Conservation (phyloP, 2,797 vertebrate species). For the Halcyon smyrnensis region DNA sequence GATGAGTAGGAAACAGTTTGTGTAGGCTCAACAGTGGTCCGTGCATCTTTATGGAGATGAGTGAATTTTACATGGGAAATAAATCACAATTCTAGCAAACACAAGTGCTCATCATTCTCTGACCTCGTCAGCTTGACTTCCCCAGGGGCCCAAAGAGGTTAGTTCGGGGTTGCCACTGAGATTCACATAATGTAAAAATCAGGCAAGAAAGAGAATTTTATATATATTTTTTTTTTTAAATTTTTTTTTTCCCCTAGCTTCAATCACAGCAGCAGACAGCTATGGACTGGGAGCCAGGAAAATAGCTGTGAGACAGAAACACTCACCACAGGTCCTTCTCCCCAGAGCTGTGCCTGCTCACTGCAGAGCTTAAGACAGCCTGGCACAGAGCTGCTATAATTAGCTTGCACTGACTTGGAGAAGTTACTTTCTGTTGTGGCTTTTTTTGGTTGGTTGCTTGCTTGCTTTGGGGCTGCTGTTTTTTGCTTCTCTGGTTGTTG, state of each 20-base stretch:
- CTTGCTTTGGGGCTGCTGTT: not conserved
- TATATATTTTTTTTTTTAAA: too few relatives aligned
- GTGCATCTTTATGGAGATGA: not conserved
- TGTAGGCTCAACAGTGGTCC: not conserved
- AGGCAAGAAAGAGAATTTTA: not conserved
- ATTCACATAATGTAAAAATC: not conserved
- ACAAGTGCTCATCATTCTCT: conserved; percentile 9
- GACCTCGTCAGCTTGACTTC: not conserved
- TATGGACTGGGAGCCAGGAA: not conserved
- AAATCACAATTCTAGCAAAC: conserved; percentile 40
- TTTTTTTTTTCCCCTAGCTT: not conserved
- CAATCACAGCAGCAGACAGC: not conserved
- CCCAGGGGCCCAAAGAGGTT: not conserved
- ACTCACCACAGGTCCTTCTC: not conserved
- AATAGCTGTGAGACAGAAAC: not conserved
- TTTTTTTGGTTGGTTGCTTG: not conserved
- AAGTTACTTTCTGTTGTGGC: not conserved
- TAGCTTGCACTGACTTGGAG: not conserved
- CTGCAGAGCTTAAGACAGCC: not conserved
- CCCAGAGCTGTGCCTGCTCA: rapidly evolving
- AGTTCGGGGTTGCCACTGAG: not conserved
- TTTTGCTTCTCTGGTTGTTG: too few relatives aligned
- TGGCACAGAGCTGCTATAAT: not conserved
- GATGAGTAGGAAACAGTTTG: conserved; percentile 15
- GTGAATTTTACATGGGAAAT: conserved; percentile 34